Evolutionary conservation across 2,113 vertebrate species (phyloP).

Genomic region (Xenus cinereus): DNA sequence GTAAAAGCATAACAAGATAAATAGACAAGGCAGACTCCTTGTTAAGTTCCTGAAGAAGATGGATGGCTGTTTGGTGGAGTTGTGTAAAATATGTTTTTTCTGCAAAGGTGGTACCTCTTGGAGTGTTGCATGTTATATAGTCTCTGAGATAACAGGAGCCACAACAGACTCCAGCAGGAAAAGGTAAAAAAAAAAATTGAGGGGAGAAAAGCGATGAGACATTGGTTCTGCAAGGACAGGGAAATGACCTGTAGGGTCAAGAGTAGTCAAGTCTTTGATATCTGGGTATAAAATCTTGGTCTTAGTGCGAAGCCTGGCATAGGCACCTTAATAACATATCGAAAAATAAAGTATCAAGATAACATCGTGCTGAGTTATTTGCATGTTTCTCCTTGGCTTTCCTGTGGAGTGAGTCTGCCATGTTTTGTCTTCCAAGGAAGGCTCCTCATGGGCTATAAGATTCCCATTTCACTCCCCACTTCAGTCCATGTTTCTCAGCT

Average conservation of each 20-base stretch:
- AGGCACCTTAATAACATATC: neutral
- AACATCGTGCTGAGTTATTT: neutral
- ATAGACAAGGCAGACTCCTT: neutral
- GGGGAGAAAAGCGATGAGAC: neutral
- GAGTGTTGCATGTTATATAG: neutral
- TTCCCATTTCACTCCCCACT: neutral
- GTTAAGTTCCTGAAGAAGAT: neutral
- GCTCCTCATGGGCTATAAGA: neutral
- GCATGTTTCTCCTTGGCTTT: neutral
- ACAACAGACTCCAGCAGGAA: neutral
- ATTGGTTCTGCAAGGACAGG: neutral
- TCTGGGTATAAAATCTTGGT: neutral
- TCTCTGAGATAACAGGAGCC: neutral
- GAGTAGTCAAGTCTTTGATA: neutral
- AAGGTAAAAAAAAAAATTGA: neutral
- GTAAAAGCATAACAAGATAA: neutral
- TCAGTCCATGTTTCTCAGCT: neutral
- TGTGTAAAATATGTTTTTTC: neutral
- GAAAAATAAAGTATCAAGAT: neutral
- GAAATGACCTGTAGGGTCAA: neutral
- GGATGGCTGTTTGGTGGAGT: neutral
- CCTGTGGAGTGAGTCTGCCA: neutral
- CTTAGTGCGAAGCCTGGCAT: neutral
- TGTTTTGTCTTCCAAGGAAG: neutral
- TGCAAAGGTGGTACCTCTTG: neutral